Percentiles rank a stretch among this genome's conserved stretches.
Evolutionary conservation across 2,797 vertebrate species (phyloP).

Genomic region (Cyprinodon diabolis): DNA sequence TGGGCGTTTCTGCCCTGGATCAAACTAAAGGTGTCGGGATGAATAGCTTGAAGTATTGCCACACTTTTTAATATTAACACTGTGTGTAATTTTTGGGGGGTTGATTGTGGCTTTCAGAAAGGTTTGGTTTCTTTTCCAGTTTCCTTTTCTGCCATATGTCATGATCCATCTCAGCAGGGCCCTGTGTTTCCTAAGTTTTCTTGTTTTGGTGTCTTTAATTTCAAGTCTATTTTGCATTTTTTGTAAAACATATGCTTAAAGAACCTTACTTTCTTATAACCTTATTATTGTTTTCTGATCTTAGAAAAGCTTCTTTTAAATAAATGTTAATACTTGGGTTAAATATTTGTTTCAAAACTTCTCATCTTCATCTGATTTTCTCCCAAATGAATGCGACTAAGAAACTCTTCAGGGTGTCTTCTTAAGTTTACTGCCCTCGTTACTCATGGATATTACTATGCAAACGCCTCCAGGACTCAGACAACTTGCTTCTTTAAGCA

Average conservation of each 20-base stretch:
- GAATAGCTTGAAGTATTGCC: conserved; percentile 26
- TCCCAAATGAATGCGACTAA: conserved; percentile 71
- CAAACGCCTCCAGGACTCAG: conserved; percentile 61
- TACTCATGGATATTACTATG: conserved; percentile 74
- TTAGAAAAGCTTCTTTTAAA: neutral
- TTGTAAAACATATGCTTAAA: neutral
- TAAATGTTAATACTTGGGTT: neutral
- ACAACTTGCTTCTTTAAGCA: conserved; percentile 80
- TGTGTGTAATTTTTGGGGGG: neutral
- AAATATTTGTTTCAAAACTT: conserved; percentile 3
- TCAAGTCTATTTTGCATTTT: neutral
- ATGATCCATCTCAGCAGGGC: neutral
- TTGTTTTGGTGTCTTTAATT: neutral
- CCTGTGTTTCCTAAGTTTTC: neutral
- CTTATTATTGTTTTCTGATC: neutral
- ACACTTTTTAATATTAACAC: conserved; percentile 9
- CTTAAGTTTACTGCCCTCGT: conserved; percentile 67
- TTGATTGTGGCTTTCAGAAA: neutral
- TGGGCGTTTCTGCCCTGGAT: conserved; percentile 31
- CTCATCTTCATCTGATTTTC: conserved; percentile 49
- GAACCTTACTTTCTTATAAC: neutral
- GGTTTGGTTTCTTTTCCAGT: neutral
- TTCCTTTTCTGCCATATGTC: neutral
- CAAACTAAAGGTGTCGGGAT: conserved; percentile 19
- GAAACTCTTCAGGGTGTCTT: conserved; percentile 67